phyloP scores from a whole-genome alignment of 2,797 vertebrate species.

The Rhinogobio ventralis region DNA sequence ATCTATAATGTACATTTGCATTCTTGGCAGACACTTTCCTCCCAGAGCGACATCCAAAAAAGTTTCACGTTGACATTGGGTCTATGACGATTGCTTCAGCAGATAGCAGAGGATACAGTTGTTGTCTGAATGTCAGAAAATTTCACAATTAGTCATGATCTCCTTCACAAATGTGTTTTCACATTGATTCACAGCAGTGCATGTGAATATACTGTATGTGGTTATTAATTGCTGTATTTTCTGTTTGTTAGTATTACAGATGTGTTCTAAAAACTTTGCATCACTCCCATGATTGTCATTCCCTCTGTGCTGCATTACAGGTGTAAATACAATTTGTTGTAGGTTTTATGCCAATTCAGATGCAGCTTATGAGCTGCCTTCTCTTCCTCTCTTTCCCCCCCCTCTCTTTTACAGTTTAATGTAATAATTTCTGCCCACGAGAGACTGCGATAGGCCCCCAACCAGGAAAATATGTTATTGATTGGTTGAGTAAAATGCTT shows the following conservation, averaged over 20 bases:
- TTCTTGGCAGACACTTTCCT: background rate
- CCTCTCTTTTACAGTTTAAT: background rate
- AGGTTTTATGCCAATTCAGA: background rate
- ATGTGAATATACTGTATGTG: background rate
- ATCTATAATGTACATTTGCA: background rate
- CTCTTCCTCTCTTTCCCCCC: background rate
- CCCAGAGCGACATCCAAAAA: background rate
- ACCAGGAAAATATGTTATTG: slow-evolving; percentile 57
- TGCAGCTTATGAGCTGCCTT: background rate
- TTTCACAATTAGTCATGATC: background rate
- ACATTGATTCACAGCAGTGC: background rate
- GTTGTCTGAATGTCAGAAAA: background rate
- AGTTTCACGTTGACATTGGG: background rate
- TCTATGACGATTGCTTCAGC: background rate
- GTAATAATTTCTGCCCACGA: slow-evolving; percentile 38
- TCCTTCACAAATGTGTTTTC: background rate
- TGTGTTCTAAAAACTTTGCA: background rate
- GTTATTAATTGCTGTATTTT: background rate
- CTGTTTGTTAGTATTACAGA: background rate
- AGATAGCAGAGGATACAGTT: background rate
- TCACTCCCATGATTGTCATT: background rate
- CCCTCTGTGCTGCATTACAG: background rate
- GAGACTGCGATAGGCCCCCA: slow-evolving; percentile 5
- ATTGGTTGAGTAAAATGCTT: slow-evolving; percentile 63
- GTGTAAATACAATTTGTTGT: background rate